A percentile compares a stretch with the other conserved stretches of the same genome.
These are phyloP conservation scores for Arenaria interpres DNA, from an alignment of 2,113 vertebrate genomes.

Conservation along the genomic window DNA sequence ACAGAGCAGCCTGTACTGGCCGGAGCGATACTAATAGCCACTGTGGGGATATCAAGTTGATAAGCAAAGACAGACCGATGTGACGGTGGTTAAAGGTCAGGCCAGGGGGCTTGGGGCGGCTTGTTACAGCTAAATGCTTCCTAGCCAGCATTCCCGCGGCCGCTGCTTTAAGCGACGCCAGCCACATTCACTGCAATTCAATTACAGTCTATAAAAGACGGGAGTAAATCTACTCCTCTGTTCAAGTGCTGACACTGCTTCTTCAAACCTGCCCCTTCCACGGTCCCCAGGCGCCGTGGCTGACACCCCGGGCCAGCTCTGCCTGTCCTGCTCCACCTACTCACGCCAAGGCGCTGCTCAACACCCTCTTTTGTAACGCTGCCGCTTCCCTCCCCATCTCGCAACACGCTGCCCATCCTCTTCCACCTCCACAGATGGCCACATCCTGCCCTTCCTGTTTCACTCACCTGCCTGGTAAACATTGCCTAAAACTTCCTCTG, in stretches of 20 bases:
- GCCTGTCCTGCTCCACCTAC: neutral
- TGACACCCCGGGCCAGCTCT: neutral
- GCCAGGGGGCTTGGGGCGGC: neutral
- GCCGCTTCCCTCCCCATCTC: neutral
- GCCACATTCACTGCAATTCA: conserved; percentile 21
- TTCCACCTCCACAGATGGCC: conserved; percentile 8
- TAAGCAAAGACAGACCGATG: neutral
- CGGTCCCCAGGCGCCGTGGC: accelerated
- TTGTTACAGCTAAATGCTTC: conserved; percentile 1
- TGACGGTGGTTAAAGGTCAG: neutral
- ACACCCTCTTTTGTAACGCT: neutral
- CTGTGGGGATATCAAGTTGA: neutral
- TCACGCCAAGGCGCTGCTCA: neutral
- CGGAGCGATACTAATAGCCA: neutral
- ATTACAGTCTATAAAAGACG: neutral
- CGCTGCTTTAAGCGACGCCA: neutral
- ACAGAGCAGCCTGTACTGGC: neutral
- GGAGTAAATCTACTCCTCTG: neutral
- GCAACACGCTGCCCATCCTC: neutral
- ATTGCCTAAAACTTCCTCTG: neutral
- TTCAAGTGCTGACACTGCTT: neutral
- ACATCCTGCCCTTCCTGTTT: conserved; percentile 37
- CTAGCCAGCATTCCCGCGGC: neutral
- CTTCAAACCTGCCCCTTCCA: neutral
- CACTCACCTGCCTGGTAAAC: neutral